Evolutionary conservation across 2,888 invertebrate species (phyloP).

Genomic region (Thereva unica): DNA sequence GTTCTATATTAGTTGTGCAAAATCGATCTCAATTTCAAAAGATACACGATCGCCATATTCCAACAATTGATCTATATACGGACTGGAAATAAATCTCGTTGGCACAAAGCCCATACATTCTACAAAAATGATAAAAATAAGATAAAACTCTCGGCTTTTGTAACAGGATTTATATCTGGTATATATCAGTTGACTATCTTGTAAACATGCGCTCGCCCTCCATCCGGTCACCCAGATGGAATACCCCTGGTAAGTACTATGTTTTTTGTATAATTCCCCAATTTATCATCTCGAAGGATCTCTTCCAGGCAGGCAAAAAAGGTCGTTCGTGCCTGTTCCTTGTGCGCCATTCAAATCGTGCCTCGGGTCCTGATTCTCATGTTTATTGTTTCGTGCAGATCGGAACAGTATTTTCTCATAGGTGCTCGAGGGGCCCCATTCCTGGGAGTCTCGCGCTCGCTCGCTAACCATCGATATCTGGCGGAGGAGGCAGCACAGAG

Average conservation of each 20-base stretch:
- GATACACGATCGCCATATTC: too few relatives aligned
- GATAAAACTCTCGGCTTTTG: too few relatives aligned
- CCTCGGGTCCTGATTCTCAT: conserved; percentile 30
- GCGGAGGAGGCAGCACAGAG: not conserved
- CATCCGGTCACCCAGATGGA: conserved; percentile 19
- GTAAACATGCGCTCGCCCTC: conserved; percentile 18
- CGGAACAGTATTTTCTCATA: conserved; percentile 1
- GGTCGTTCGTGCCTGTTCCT: conserved; percentile 15
- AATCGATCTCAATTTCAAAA: too few relatives aligned
- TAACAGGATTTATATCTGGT: too few relatives aligned
- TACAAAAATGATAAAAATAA: too few relatives aligned
- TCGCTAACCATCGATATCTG: too few relatives aligned
- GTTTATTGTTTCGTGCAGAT: conserved; percentile 34
- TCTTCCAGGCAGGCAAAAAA: conserved; percentile 25
- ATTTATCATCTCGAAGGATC: conserved; percentile 34
- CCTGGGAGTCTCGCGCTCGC: conserved; percentile 19
- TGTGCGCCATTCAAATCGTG: conserved; percentile 30
- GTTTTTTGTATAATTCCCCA: conserved; percentile 33
- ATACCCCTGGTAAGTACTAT: conserved; percentile 20
- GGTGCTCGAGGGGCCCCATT: conserved; percentile 8
- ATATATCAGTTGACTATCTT: conserved; percentile 10
- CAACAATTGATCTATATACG: too few relatives aligned
- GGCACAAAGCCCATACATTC: too few relatives aligned
- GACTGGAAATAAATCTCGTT: too few relatives aligned
- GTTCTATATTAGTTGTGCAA: too few relatives aligned